Conservation (phyloP, 2,113 vertebrate genomes). For the Mus pahari region DNA sequence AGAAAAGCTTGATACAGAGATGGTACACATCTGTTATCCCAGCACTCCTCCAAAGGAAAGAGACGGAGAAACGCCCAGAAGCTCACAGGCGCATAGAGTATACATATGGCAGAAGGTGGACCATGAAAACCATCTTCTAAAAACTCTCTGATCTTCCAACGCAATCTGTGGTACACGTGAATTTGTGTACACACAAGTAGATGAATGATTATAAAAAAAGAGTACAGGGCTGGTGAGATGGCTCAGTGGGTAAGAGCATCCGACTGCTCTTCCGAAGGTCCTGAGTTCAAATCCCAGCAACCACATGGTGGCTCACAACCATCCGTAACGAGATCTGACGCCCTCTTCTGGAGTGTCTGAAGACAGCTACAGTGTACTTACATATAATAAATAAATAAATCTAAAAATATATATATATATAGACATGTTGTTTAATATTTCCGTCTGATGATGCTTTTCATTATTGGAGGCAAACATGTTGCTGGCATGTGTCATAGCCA, state of each 20-base stretch:
- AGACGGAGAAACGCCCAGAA: background rate
- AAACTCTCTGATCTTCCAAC: background rate
- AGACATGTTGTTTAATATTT: background rate
- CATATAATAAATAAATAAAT: no score
- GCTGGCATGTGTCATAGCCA: rapidly evolving
- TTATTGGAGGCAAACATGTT: background rate
- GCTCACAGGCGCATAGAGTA: background rate
- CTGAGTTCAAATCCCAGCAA: no score
- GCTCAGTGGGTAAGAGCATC: no score
- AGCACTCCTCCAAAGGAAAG: background rate
- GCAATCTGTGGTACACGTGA: background rate
- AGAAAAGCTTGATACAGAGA: background rate
- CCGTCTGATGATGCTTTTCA: background rate
- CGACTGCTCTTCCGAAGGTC: no score
- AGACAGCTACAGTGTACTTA: no score
- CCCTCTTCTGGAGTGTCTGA: no score
- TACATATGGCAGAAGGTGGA: background rate
- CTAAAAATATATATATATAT: no score
- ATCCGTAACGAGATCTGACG: no score
- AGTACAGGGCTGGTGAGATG: no score
- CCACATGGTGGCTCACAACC: no score
- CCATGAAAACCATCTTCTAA: background rate
- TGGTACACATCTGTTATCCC: background rate
- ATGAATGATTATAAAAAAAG: background rate
- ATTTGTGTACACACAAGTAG: background rate